Percentiles rank a stretch among this genome's conserved stretches.
Conservation (phyloP, 2,888 invertebrate genomes). For the Aromia moschata region DNA sequence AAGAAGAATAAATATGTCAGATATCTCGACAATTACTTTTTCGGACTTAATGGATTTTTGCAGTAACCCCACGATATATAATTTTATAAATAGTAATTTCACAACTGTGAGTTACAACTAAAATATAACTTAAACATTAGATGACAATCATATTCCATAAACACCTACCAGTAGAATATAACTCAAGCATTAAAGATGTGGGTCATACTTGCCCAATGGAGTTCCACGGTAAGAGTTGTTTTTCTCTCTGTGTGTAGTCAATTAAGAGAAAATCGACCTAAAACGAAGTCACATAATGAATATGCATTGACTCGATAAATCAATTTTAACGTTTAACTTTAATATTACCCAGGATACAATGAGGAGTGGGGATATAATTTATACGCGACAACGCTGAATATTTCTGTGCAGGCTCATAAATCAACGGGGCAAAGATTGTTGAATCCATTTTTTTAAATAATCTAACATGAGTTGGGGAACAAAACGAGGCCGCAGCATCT, state of each 20-base stretch:
- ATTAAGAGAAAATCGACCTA: not conserved
- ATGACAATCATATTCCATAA: no score
- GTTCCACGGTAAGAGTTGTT: no score
- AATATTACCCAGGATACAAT: conserved; percentile 41
- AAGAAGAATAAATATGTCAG: no score
- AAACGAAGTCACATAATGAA: conserved; percentile 13
- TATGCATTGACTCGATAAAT: conserved; percentile 14
- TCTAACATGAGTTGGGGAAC: conserved; percentile 40
- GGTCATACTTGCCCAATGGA: no score
- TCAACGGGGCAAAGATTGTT: conserved; percentile 40
- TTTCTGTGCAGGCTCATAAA: conserved; percentile 40
- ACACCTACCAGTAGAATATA: no score
- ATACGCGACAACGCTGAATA: conserved; percentile 38
- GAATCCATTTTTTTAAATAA: conserved; percentile 43
- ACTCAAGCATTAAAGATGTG: no score
- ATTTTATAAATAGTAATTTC: no score
- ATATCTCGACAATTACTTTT: no score
- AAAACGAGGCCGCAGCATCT: conserved; percentile 34
- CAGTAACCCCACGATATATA: no score
- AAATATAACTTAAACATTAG: no score
- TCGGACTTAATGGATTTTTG: no score
- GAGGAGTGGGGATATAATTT: conserved; percentile 41
- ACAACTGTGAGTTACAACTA: no score
- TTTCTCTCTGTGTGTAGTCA: not conserved
- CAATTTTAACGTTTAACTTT: conserved; percentile 18